Evolutionary conservation across 2,888 invertebrate genomes (phyloP), one percentile per base, ranked within the genome.

Genomic region (Liodrosophila aerea): DNA sequence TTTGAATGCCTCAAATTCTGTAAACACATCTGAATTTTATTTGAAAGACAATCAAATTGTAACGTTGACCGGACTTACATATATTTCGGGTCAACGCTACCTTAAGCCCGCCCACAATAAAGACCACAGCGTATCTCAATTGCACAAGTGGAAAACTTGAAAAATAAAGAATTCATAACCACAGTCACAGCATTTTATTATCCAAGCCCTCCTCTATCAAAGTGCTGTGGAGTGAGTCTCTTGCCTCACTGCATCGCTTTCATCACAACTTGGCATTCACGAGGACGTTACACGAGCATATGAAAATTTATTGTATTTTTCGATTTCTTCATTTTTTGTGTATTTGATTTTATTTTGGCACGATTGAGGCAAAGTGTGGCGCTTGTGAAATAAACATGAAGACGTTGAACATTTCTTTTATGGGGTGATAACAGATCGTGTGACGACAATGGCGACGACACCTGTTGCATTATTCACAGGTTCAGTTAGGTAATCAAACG

Each of bases 381-480:
- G 52, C 57, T 64, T 59, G 77, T 72, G 58, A 78, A 66, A 65
- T 61, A 65, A 54, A 56, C 54, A 68, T 73, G 47, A 66, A 67
- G 56, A 44, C 46, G 62, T 44, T 60, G 52, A 52, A 58, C 77
- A 76, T 84, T 76, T 78, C 64, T 71, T 78, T 81, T 52, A 65
- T 59, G 61, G 49, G 43, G 45, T 71, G 81, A 73, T 81, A 52
- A 63, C 31, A 71, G 77, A 72, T 75, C 50, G 64, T 73, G 64
- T 68, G 56, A 71, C 50, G 56, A 9, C 46, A 56, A 46, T 50
- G 18, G 16, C 40, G 18, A 34, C 71, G 64, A 78, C 84, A 72
- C 69, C 50, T 72, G 50, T 45, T 80, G 74, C 81, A 80, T 80
- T 80, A 81, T 84, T 80, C 63, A 80, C 52, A 12, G 34, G 41